phyloP scores from a whole-genome alignment of 2,113 vertebrate species.

The Coptodon rendalli region DNA sequence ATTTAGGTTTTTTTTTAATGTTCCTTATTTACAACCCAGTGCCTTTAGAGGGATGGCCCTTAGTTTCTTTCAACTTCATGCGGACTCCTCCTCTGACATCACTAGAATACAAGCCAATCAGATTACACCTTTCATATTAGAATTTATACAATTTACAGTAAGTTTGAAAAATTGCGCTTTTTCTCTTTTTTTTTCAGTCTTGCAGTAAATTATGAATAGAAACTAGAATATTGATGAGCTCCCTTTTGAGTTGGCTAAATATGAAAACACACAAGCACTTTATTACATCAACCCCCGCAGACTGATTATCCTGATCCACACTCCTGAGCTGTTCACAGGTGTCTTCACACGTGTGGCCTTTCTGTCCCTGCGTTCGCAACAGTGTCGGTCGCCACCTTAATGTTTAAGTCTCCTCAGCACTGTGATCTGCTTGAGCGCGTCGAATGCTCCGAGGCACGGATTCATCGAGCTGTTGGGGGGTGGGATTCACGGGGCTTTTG shows the following conservation, averaged over 20 bases:
- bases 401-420: neutral
- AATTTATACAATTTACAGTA: constrained; percentile 16
- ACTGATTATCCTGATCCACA: neutral
- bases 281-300: neutral
- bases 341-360: neutral
- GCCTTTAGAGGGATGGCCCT: constrained; percentile 72
- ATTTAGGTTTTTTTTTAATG: constrained; percentile 38
- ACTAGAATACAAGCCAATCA: constrained; percentile 71
- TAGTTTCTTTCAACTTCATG: constrained; percentile 17
- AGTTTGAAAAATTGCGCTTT: neutral
- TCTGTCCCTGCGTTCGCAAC: neutral
- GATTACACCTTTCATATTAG: constrained; percentile 78
- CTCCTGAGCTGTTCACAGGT: neutral
- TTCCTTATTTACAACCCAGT: constrained; percentile 90
- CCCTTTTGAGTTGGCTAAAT: neutral
- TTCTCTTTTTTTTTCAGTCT: neutral
- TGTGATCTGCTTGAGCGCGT: neutral
- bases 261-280: neutral
- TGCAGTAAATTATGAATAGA: neutral
- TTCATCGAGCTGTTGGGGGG: neutral
- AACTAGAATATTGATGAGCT: neutral
- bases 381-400: neutral
- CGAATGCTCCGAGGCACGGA: neutral
- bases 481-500: neutral
- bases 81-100: constrained; percentile 35